These are phyloP conservation scores for Allobates femoralis DNA, from an alignment of 2,797 vertebrate species.

Conservation along the genomic window DNA sequence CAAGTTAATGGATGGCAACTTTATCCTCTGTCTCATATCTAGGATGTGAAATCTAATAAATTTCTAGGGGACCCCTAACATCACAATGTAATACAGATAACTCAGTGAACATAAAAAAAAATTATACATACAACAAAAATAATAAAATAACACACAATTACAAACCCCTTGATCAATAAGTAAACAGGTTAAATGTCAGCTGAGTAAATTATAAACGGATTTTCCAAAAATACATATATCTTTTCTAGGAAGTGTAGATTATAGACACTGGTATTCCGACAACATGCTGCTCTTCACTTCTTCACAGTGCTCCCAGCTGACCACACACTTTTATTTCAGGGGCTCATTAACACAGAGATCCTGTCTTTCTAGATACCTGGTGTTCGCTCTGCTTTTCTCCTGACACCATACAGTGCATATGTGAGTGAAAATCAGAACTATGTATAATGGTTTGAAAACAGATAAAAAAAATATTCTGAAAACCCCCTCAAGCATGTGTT, in stretches of 20 bases:
- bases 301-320: conserved; percentile 17
- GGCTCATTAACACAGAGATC: conserved; percentile 31
- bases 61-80: background rate
- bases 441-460: conserved; percentile 18
- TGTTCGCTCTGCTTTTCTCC: conserved; percentile 20
- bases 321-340: conserved; percentile 11
- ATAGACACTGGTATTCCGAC: background rate
- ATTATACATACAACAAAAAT: background rate
- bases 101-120: background rate
- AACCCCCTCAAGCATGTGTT: background rate
- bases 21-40: background rate
- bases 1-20: conserved; percentile 7
- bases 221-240: background rate
- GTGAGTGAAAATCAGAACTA: conserved; percentile 11
- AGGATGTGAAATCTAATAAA: background rate
- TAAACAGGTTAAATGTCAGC: background rate
- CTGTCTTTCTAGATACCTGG: conserved; percentile 14
- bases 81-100: background rate
- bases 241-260: background rate
- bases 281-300: conserved; percentile 31
- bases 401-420: conserved; percentile 12
- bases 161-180: background rate
- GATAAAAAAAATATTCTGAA: background rate
- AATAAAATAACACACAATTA: background rate
- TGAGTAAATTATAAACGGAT: background rate